Evolutionary conservation across 1,140 invertebrate species (phyloP), one percentile per base, ranked within the genome.

Genomic region (Plodia interpunctella): DNA sequence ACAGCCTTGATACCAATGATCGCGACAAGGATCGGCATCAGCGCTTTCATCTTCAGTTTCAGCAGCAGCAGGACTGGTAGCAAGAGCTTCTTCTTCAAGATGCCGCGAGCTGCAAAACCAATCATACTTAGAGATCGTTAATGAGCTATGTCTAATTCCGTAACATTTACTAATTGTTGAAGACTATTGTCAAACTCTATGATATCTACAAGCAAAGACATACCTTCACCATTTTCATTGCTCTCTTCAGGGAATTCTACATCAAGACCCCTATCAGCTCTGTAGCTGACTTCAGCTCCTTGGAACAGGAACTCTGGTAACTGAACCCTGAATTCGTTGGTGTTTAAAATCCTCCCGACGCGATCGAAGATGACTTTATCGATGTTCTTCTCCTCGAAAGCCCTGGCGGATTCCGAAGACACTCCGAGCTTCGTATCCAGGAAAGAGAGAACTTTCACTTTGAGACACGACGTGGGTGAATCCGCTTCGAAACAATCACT

Each of bases 31-130:
- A 97, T 95, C 11, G 95, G 95, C 92, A 95, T 95, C 19, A 97
- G 79, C 21, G 94, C 93, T 87, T 97, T 96, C 83, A 96, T 89
- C 85, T 96, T 97, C 69, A 97, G 78, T 80, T 97, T 97, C 60
- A 97, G 84, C 32, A 96, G 90, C 66, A 97, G 85, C 55, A 96
- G 82, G 49, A 96, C 90, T 3, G 95, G 95, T 70, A 96, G 85
- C 49, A 97, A 88, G 10, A 96, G 91, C 83, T 96, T 96, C 88
- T 96, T 95, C 90, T 96, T 96, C 70, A 96, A 86, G 49, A 92
- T 79, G 56, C 91, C 92, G 44, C 92, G 90, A 75, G 90, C 92
- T 93, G 82, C 63, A 90, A 90, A 66, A 51, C 11, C 20, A 51
- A 51, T 3, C 3, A 20, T 9, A 20, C 3, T 4, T 44, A 17